These are phyloP conservation scores for Pelecanoides urinatrix DNA, from an alignment of 2,113 vertebrate genomes.

Conservation along the genomic window DNA sequence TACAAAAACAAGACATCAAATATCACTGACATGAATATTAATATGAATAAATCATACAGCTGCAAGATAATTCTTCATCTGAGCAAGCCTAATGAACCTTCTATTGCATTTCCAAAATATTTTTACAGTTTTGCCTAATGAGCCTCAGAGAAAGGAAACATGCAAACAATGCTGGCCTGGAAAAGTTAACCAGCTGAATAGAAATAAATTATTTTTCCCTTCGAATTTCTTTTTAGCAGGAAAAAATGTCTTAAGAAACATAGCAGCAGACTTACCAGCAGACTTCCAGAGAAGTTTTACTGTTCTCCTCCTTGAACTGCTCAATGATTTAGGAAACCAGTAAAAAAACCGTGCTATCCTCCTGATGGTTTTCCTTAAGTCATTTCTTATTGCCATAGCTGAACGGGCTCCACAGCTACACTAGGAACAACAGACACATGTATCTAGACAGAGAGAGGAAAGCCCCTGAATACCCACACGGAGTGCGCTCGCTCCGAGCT, in stretches of 20 bases:
- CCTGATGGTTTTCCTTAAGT: constrained; percentile 71
- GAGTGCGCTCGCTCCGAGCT: constrained; percentile 49
- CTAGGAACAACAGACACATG: neutral
- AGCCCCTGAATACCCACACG: neutral
- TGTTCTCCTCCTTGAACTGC: constrained; percentile 56
- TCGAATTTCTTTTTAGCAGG: neutral
- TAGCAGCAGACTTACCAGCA: constrained; percentile 54
- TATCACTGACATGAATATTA: neutral
- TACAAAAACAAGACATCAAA: neutral
- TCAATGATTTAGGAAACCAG: constrained; percentile 69
- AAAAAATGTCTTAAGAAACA: neutral
- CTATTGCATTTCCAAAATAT: neutral
- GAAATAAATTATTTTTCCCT: neutral
- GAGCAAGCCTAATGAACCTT: neutral
- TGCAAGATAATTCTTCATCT: neutral
- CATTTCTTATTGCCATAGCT: constrained; percentile 65
- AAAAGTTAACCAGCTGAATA: neutral
- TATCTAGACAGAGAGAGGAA: neutral
- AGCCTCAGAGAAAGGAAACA: neutral
- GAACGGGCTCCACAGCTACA: neutral
- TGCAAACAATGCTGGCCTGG: neutral
- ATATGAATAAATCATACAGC: neutral
- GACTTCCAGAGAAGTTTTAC: constrained; percentile 67
- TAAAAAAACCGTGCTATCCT: constrained; percentile 66
- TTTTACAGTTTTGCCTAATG: neutral